These are phyloP conservation scores for Phyllotreta striolata DNA, from an alignment of 2,888 invertebrate genomes.

Conservation along the genomic window DNA sequence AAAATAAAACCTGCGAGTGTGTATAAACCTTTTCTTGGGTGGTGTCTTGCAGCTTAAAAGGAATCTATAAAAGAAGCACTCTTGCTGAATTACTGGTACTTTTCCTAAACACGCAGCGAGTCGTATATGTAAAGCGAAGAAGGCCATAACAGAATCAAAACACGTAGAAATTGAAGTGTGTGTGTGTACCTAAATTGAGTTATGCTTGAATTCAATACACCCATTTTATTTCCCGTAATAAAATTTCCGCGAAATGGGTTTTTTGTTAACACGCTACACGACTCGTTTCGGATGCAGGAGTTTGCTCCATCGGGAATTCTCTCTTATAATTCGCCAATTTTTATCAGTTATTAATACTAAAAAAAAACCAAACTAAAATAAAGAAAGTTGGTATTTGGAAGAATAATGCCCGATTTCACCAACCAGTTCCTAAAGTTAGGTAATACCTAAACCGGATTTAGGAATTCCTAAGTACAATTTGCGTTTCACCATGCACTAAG, in stretches of 20 bases:
- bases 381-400: too few relatives aligned
- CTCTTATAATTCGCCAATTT: too few relatives aligned
- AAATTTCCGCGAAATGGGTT: conserved; percentile 38
- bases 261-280: conserved; percentile 32
- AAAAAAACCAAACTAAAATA: too few relatives aligned
- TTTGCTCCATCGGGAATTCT: conserved; percentile 22
- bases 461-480: too few relatives aligned
- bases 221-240: conserved; percentile 37
- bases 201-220: conserved; percentile 40
- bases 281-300: conserved; percentile 14
- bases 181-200: conserved; percentile 42
- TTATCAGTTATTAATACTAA: too few relatives aligned
- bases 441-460: too few relatives aligned
- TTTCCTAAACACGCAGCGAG: conserved; percentile 33
- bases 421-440: too few relatives aligned
- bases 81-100: conserved; percentile 31
- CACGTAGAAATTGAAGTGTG: conserved; percentile 42
- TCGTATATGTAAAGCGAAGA: conserved; percentile 35
- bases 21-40: conserved; percentile 10
- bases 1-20: too few relatives aligned
- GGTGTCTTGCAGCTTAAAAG: conserved; percentile 15
- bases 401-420: too few relatives aligned
- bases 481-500: too few relatives aligned
- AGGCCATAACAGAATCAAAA: conserved; percentile 41
- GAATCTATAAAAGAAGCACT: conserved; percentile 32